phyloP scores from a whole-genome alignment of 2,113 vertebrate species.

The Zosterops pallidus region DNA sequence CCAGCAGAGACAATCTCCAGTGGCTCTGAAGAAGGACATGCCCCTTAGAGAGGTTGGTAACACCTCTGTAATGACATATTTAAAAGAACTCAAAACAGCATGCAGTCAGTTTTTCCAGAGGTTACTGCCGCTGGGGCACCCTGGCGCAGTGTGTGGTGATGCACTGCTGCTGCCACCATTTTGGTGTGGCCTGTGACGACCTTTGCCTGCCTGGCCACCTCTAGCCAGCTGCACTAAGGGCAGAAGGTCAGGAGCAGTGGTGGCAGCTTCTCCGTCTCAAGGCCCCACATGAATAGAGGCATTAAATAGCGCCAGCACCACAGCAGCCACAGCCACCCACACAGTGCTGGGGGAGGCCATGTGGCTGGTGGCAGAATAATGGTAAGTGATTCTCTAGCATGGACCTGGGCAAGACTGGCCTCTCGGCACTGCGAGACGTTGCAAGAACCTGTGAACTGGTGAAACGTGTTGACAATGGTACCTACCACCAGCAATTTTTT shows the following conservation, averaged over 20 bases:
- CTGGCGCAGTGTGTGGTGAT: rapidly evolving
- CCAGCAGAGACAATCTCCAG: not conserved
- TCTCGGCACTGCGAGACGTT: rapidly evolving
- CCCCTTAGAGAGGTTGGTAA: not conserved
- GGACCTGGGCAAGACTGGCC: rapidly evolving
- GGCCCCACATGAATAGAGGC: rapidly evolving
- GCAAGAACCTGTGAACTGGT: not conserved
- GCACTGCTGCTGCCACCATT: rapidly evolving
- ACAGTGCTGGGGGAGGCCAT: rapidly evolving
- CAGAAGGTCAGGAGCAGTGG: not conserved
- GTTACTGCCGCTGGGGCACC: rapidly evolving
- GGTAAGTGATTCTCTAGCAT: not conserved
- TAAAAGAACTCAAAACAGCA: not conserved
- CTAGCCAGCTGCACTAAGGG: rapidly evolving
- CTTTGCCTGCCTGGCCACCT: not conserved
- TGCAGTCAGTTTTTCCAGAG: not conserved
- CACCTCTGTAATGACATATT: not conserved
- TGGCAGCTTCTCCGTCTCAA: rapidly evolving
- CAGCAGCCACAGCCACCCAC: rapidly evolving
- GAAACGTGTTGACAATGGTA: not conserved
- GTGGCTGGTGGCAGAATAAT: rapidly evolving
- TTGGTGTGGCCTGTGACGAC: rapidly evolving
- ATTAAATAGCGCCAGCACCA: rapidly evolving
- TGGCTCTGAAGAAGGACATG: not conserved
- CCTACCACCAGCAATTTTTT: not conserved